Conservation (phyloP, 2,888 invertebrate genomes). For the Andrena haemorrhoa region DNA sequence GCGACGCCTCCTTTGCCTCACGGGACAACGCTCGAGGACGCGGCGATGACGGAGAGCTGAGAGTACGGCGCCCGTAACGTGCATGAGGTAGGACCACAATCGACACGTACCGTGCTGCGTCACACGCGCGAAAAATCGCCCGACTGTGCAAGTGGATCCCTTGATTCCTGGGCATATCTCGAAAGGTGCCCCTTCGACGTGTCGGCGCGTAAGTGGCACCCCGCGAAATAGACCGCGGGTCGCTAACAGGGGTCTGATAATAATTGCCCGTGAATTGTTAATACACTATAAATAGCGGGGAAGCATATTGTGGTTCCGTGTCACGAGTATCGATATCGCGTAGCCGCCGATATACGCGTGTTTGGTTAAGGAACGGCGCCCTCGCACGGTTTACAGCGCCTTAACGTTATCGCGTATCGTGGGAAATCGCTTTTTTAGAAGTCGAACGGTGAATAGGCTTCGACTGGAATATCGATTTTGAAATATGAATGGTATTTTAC, state of each 20-base stretch:
- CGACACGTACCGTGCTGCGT: conserved; percentile 13
- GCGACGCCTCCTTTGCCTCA: conserved; percentile 11
- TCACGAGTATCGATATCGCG: neutral
- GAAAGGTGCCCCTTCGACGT: neutral
- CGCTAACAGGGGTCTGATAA: neutral
- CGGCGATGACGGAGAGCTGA: conserved; percentile 73
- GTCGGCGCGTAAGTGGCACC: neutral
- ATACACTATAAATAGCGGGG: neutral
- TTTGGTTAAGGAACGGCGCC: neutral
- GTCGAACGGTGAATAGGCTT: too few species aligned
- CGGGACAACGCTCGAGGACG: conserved; percentile 29
- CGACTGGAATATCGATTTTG: neutral
- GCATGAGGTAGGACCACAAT: conserved; percentile 63
- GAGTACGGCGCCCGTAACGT: conserved; percentile 56
- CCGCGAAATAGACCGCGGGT: neutral
- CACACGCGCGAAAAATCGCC: neutral
- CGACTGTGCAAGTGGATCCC: neutral
- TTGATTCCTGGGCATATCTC: neutral
- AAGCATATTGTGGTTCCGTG: neutral
- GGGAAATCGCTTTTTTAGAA: neutral
- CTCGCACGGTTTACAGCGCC: neutral
- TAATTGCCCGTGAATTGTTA: neutral
- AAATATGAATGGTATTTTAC: neutral
- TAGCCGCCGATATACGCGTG: neutral
- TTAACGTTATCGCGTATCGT: neutral